phyloP scores from a whole-genome alignment of 2,113 vertebrate species.

The Heterotis niloticus region DNA sequence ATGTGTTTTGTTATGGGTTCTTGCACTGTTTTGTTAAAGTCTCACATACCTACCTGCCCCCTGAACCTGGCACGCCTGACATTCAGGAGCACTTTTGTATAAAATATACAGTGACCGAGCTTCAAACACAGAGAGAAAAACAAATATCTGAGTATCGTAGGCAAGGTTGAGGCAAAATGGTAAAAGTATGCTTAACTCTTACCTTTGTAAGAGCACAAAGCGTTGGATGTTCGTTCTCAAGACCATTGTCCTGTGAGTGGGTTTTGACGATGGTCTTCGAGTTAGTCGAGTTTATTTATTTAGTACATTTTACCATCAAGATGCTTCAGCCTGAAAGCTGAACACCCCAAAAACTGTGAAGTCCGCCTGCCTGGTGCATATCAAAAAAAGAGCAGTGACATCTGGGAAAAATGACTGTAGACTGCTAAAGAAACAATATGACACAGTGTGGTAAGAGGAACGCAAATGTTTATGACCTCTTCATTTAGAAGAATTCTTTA shows the following conservation, averaged over 20 bases:
- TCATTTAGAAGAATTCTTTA: not conserved
- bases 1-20: too few relatives aligned
- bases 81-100: not conserved
- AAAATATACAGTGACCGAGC: not conserved
- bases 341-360: not conserved
- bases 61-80: too few relatives aligned
- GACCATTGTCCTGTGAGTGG: slow-evolving; percentile 36
- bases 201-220: slow-evolving; percentile 35
- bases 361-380: too few relatives aligned
- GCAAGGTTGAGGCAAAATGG: not conserved
- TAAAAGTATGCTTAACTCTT: slow-evolving; percentile 22
- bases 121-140: not conserved
- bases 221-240: slow-evolving; percentile 41
- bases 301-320: slow-evolving; percentile 38
- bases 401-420: not conserved
- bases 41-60: too few relatives aligned
- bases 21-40: too few relatives aligned
- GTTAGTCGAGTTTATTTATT: slow-evolving; percentile 34
- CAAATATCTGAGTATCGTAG: not conserved
- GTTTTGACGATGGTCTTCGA: slow-evolving; percentile 24
- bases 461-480: not conserved
- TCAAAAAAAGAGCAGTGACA: not conserved
- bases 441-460: not conserved
- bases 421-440: not conserved
- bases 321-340: too few relatives aligned